A percentile compares a stretch with the other conserved stretches of the same genome.
Evolutionary conservation across 2,113 vertebrate genomes (phyloP).

Genomic region (Grammomys surdaster): DNA sequence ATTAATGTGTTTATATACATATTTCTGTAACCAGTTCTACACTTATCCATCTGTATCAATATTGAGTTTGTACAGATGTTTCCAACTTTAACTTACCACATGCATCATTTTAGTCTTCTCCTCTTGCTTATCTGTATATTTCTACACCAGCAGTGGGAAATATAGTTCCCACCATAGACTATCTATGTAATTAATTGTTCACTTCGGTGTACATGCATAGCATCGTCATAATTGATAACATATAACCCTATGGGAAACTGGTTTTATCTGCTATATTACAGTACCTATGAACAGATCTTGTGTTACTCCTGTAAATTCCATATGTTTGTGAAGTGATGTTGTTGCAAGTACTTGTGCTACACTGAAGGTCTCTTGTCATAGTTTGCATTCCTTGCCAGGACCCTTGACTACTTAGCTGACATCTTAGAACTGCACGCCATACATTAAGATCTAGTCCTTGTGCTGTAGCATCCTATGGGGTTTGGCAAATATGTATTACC

Average conservation of each 20-base stretch:
- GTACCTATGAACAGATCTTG: slow-evolving; percentile 4
- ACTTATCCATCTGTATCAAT: slow-evolving; percentile 42
- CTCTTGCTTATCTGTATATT: slow-evolving; percentile 50
- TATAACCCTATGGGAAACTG: not conserved
- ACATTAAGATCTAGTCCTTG: slow-evolving; percentile 5
- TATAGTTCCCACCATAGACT: slow-evolving; percentile 46
- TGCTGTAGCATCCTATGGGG: not conserved
- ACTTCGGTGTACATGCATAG: not conserved
- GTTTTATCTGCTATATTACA: slow-evolving; percentile 54
- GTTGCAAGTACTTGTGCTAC: slow-evolving; percentile 23
- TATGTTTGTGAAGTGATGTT: not conserved
- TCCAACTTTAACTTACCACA: slow-evolving; percentile 40
- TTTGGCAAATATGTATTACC: slow-evolving; percentile 38
- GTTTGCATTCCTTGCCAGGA: not conserved
- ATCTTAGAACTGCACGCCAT: not conserved
- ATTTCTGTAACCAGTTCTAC: not conserved
- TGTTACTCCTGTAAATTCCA: slow-evolving; percentile 29
- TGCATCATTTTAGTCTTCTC: slow-evolving; percentile 38
- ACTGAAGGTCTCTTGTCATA: slow-evolving; percentile 6
- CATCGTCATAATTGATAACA: slow-evolving; percentile 50
- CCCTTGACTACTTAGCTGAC: not conserved
- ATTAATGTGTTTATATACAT: not conserved
- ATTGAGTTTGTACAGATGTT: slow-evolving; percentile 31
- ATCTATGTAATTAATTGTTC: slow-evolving; percentile 46
- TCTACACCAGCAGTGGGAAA: slow-evolving; percentile 46